A percentile compares a stretch with the other conserved stretches of the same genome.
These are phyloP conservation scores for Drosophila oshimai DNA, from an alignment of 1,140 invertebrate species.

Conservation along the genomic window DNA sequence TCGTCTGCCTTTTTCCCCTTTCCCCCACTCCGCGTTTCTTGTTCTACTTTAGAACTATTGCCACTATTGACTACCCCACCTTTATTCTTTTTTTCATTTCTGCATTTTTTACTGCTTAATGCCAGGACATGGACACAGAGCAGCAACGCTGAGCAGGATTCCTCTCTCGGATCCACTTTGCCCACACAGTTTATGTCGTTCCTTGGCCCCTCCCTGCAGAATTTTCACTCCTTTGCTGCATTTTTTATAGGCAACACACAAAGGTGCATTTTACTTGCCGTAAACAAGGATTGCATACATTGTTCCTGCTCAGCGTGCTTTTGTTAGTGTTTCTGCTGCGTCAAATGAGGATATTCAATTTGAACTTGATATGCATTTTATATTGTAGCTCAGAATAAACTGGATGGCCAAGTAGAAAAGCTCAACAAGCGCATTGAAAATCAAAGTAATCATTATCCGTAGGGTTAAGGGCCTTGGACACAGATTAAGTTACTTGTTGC, in stretches of 20 bases:
- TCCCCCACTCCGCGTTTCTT: conserved; percentile 13
- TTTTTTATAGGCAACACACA: conserved; percentile 53
- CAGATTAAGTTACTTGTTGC: not conserved
- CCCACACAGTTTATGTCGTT: conserved; percentile 19
- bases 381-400: conserved; percentile 14
- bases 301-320: conserved; percentile 19
- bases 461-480: not conserved
- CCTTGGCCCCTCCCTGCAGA: not conserved
- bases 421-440: conserved; percentile 52
- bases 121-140: conserved; percentile 25
- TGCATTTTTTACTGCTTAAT: conserved; percentile 66
- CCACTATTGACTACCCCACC: conserved; percentile 32
- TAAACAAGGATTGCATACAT: conserved; percentile 59
- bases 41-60: conserved; percentile 49
- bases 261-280: conserved; percentile 60
- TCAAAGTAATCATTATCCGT: conserved; percentile 19
- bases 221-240: conserved; percentile 21
- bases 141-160: not conserved
- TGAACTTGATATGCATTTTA: conserved; percentile 61
- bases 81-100: conserved; percentile 8
- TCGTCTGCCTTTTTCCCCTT: not conserved
- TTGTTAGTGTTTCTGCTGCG: conserved; percentile 27
- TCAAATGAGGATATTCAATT: conserved; percentile 72
- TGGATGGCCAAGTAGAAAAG: not conserved
- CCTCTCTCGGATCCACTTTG: not conserved